Evolutionary conservation across 1,140 invertebrate genomes (phyloP).

Genomic region (Drosophila saltans): DNA sequence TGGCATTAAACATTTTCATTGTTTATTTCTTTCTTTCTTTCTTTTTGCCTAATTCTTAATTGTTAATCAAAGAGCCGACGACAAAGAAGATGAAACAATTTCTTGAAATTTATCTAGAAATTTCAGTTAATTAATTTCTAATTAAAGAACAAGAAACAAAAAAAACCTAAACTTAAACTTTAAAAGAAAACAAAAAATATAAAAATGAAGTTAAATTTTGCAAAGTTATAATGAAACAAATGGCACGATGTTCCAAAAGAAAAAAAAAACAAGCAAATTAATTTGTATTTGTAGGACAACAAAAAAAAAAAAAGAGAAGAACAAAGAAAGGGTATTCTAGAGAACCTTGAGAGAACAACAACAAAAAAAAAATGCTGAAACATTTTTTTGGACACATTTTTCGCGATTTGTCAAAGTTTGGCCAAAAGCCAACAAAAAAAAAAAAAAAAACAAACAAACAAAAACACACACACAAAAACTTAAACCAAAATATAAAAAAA

Average conservation of each 20-base stretch:
- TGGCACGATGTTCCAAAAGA: conserved; percentile 72
- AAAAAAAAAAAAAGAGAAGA: too few species aligned
- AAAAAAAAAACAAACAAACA: conserved; percentile 28
- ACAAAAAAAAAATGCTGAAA: conserved; percentile 64
- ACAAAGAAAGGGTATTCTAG: conserved; percentile 46
- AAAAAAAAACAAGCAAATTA: conserved; percentile 20
- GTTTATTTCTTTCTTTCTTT: conserved; percentile 33
- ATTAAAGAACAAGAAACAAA: conserved; percentile 32
- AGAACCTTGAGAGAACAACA: conserved; percentile 1
- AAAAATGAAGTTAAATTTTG: conserved; percentile 53
- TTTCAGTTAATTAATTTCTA: conserved; percentile 34
- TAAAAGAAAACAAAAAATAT: conserved; percentile 27
- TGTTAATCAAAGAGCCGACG: not conserved
- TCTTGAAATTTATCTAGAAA: conserved; percentile 17
- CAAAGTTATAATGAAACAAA: conserved; percentile 62
- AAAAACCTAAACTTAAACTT: conserved; percentile 31
- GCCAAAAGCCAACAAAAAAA: conserved; percentile 71
- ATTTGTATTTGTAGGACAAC: conserved; percentile 64
- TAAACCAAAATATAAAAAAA: conserved; percentile 49
- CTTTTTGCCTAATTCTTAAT: conserved; percentile 24
- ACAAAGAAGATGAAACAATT: not conserved
- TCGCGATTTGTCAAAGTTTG: conserved; percentile 60
- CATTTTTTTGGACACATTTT: conserved; percentile 64
- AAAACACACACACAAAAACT: conserved; percentile 5
- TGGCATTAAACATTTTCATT: conserved; percentile 19